Conservation (phyloP, 2,888 invertebrate species). For the Ormia ochracea region DNA sequence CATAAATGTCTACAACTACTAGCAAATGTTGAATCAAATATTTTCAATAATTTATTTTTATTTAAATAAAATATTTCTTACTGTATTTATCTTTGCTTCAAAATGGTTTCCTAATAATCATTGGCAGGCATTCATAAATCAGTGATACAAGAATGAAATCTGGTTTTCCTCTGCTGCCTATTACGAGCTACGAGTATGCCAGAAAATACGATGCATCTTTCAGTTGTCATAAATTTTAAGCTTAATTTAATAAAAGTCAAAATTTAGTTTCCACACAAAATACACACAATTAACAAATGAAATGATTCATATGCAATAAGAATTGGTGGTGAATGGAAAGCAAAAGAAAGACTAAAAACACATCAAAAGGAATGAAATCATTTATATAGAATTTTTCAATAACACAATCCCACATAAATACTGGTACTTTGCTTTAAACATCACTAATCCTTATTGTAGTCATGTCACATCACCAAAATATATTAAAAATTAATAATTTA, state of each 20-base stretch:
- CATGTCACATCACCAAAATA: conserved; percentile 44
- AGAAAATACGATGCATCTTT: conserved; percentile 13
- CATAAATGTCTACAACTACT: too few species aligned
- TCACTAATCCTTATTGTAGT: conserved; percentile 56
- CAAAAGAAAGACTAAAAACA: not conserved
- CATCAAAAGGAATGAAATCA: conserved; percentile 36
- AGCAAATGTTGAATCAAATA: too few species aligned
- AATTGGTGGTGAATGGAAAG: not conserved
- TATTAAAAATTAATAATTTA: conserved; percentile 10
- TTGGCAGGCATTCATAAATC: conserved; percentile 36
- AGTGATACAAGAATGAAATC: conserved; percentile 17
- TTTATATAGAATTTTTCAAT: conserved; percentile 22
- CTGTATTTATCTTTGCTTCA: too few species aligned
- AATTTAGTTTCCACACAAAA: conserved; percentile 46
- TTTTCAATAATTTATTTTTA: too few species aligned
- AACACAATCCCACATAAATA: conserved; percentile 27
- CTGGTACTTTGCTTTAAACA: conserved; percentile 49
- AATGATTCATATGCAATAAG: conserved; percentile 40
- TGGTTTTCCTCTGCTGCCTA: not conserved
- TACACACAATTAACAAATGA: not conserved
- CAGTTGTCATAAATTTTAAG: conserved; percentile 50
- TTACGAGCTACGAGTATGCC: conserved; percentile 32
- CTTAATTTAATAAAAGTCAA: conserved; percentile 56
- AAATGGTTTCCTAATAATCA: not conserved
- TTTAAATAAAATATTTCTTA: too few species aligned